phyloP scores from a whole-genome alignment of 2,113 vertebrate species.

The Oenanthe oenanthe region DNA sequence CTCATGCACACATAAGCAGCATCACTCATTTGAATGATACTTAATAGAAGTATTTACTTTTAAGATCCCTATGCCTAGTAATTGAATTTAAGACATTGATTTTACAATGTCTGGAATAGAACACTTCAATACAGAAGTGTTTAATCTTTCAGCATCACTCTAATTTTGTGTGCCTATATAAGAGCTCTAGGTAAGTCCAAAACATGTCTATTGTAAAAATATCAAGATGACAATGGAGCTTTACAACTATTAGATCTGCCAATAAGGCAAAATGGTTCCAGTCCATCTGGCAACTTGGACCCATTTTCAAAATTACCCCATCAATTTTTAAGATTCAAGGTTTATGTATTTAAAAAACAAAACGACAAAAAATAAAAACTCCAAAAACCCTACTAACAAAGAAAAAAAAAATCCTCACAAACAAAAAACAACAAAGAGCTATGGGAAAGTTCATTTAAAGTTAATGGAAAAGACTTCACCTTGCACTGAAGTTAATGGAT shows the following conservation, averaged over 20 bases:
- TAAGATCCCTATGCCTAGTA: background rate
- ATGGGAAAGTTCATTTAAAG: background rate
- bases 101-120: slow-evolving; percentile 1
- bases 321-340: background rate
- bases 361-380: too few species aligned
- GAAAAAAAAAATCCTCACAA: background rate
- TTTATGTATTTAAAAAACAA: background rate
- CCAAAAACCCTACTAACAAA: background rate
- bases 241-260: background rate
- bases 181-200: background rate
- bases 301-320: background rate
- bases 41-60: background rate
- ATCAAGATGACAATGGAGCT: background rate
- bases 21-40: background rate
- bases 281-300: background rate
- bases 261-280: background rate
- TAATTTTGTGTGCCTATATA: background rate
- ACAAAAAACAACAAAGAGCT: background rate
- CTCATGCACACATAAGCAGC: background rate
- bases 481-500: background rate
- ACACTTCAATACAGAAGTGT: background rate
- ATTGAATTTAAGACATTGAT: background rate
- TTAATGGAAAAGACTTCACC: background rate
- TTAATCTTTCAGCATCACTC: background rate
- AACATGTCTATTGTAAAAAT: background rate